Evolutionary conservation across 2,797 vertebrate genomes (phyloP).

Genomic region (Tinamus major): DNA sequence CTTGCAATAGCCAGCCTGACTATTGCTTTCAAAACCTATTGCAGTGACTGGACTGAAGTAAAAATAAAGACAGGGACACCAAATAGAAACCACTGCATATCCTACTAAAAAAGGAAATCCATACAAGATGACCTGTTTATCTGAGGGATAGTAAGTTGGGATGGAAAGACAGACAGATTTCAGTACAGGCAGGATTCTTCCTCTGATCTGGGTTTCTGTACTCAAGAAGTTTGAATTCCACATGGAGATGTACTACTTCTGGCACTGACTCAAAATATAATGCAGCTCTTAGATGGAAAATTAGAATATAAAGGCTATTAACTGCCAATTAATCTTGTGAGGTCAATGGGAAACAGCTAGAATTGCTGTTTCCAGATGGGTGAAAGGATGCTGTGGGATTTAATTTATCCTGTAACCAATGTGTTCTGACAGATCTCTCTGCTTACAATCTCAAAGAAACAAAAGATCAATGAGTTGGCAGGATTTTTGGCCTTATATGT

Average conservation of each 20-base stretch:
- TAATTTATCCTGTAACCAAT: conserved; percentile 23
- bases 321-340: conserved; percentile 61
- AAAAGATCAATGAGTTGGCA: neutral
- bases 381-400: conserved; percentile 4
- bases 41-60: neutral
- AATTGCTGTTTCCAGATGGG: conserved; percentile 62
- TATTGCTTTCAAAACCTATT: conserved; percentile 12
- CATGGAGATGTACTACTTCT: neutral
- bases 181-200: neutral
- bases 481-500: neutral
- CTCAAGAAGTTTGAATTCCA: conserved; percentile 3
- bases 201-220: neutral
- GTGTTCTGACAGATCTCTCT: conserved; percentile 27
- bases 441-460: neutral
- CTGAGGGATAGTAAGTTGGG: accelerated
- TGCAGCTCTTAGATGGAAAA: conserved; percentile 38
- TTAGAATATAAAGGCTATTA: conserved; percentile 65
- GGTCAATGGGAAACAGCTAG: conserved; percentile 53
- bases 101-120: neutral
- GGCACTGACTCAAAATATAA: neutral
- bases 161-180: neutral
- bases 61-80: neutral
- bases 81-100: neutral
- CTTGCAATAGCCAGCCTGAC: neutral
- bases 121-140: neutral